These are phyloP conservation scores for Centroberyx gerrardi DNA, from an alignment of 2,797 vertebrate species.

Conservation along the genomic window DNA sequence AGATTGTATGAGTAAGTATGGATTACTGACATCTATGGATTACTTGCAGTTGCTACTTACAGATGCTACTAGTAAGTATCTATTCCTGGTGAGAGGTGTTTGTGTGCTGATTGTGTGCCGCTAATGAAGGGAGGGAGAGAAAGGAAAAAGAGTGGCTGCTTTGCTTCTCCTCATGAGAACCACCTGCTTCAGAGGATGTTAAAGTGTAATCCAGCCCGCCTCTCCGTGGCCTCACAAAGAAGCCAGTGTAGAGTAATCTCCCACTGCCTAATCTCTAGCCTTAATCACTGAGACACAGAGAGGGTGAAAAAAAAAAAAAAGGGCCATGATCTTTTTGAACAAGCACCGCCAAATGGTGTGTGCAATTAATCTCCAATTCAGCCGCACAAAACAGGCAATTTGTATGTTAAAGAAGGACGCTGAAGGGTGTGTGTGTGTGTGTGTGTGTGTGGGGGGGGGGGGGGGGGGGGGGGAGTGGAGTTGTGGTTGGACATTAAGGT, in stretches of 20 bases:
- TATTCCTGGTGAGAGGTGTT: neutral
- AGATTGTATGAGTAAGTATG: neutral
- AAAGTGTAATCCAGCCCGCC: conserved; percentile 68
- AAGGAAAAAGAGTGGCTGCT: conserved; percentile 30
- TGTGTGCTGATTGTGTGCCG: conserved; percentile 27
- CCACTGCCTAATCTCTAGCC: conserved; percentile 80
- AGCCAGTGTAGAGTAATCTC: conserved; percentile 69
- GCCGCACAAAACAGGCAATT: conserved; percentile 86
- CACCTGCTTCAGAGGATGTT: conserved; percentile 67
- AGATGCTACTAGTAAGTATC: conserved; percentile 13
- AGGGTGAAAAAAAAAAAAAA: conserved; percentile 46
- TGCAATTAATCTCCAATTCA: conserved; percentile 86
- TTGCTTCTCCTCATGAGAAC: conserved; percentile 60
- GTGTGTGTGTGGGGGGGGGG: no score
- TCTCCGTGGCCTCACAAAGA: conserved; percentile 64
- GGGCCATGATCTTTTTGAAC: conserved; percentile 74
- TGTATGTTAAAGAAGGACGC: conserved; percentile 84
- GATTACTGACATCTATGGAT: conserved; percentile 11
- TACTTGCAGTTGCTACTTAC: conserved; percentile 4
- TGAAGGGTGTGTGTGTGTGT: neutral
- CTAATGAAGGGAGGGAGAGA: conserved; percentile 34
- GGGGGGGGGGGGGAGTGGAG: conserved; percentile 34
- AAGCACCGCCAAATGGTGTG: conserved; percentile 80
- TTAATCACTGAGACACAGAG: conserved; percentile 68
- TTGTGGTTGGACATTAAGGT: conserved; percentile 57